Percentiles rank a stretch among this genome's conserved stretches.
Evolutionary conservation across 1,140 invertebrate genomes (phyloP).

Genomic region (Atta colombica): DNA sequence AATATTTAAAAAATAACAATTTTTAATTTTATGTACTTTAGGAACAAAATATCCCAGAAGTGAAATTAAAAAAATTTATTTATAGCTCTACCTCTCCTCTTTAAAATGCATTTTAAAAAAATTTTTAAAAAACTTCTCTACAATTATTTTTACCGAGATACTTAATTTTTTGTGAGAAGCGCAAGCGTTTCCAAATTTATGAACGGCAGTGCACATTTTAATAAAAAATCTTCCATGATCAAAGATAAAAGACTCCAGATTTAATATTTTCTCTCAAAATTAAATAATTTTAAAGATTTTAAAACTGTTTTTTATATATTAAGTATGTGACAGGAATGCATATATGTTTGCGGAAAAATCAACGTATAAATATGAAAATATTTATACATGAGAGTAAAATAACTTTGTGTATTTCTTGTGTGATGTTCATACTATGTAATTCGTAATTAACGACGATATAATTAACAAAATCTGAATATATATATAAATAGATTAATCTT

Average conservation of each 20-base stretch:
- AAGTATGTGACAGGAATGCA: not conserved
- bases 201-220: not conserved
- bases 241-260: not conserved
- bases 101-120: no score
- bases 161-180: no score
- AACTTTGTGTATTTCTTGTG: not conserved
- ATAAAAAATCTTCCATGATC: not conserved
- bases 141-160: no score
- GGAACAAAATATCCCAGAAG: no score
- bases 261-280: constrained; percentile 12
- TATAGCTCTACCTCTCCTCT: no score
- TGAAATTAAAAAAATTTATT: no score
- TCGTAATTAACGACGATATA: constrained; percentile 8
- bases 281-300: not conserved
- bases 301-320: not conserved
- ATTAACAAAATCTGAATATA: constrained; percentile 27
- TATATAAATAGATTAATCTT: constrained; percentile 1
- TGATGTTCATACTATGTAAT: not conserved
- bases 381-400: not conserved
- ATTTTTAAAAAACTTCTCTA: no score
- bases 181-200: no score
- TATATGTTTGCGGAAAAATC: not conserved
- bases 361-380: not conserved
- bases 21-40: no score
- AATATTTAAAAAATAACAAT: no score